Base-by-base conservation (phyloP, 2,113 vertebrate species). In the human (Homo sapiens) region DNA sequence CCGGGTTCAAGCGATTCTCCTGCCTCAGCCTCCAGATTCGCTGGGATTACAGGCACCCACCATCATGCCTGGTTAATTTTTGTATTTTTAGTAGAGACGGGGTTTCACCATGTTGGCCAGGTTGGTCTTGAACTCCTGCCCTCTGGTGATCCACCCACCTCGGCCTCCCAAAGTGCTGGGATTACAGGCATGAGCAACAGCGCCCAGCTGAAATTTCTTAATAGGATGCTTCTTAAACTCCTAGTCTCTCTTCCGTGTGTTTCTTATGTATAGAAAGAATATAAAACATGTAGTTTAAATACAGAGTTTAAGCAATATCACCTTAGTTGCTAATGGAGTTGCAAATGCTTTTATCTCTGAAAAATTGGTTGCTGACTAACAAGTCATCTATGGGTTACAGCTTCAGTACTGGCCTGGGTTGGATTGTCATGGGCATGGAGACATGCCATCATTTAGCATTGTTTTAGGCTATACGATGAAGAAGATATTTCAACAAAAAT, bases 171-270 rank as follows among this genome's bases (percentile, higher is more conserved):
- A 55, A 55, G 17, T 55, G 52, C 52, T 55, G 52, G 52, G 52
- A 55, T 55, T 55, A 55, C 52, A 55, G 52, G 6, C 2, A 2
- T 55, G 52, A 55, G 52, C 6, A 18, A 55, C 52, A 55, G 52
- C 52, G 0, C 52, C 52, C 0, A 2, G 6, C 52, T 17, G 20
- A 40, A 50, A 93, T 35, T 94, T 95, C 45, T 75, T 52, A 27
- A 80, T 70, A 43, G 10, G 45, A 48, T 96, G 30, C n/a, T 75
- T 85, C 35, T 94, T 93, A 40, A 87, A 68, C 12, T 66, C n/a
- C 30, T 43, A 59, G 10, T 68, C 8, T 76, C 10, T 40, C 27
- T 68, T 3, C 48, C 16, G 48, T 57, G 6, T 11, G 18, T 96
- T 81, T 93, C 14, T 76, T 35, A 80, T 82, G 50, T 48, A 13